These are phyloP conservation scores for Onchidella celtica DNA, from an alignment of 2,888 invertebrate genomes.

Conservation along the genomic window DNA sequence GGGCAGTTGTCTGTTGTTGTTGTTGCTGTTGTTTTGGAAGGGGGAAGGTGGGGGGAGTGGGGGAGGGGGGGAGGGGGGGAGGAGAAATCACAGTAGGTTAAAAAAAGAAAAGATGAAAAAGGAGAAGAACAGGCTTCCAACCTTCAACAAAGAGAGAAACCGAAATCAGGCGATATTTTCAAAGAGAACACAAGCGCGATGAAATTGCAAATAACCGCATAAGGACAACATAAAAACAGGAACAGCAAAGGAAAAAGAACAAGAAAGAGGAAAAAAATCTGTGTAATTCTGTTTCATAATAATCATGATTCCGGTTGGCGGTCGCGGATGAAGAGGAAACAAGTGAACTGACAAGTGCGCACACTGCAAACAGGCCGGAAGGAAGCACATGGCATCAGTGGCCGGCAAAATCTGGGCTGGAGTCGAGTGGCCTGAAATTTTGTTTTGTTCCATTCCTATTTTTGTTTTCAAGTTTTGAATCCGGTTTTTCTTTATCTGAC, in stretches of 20 bases:
- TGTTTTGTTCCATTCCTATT: too few species aligned
- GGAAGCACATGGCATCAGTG: constrained; percentile 27
- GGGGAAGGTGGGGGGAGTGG: not conserved
- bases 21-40: too few species aligned
- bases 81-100: not conserved
- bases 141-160: not conserved
- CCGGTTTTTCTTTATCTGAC: too few species aligned
- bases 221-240: not conserved
- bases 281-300: not conserved
- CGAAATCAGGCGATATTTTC: not conserved
- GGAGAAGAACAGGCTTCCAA: not conserved
- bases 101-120: not conserved
- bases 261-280: not conserved
- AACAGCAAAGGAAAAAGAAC: not conserved
- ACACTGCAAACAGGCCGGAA: constrained; percentile 1
- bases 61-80: too few species aligned
- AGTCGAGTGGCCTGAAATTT: too few species aligned
- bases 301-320: not conserved
- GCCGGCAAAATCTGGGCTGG: too few species aligned
- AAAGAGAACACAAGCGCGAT: not conserved
- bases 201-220: not conserved
- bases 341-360: constrained; percentile 8
- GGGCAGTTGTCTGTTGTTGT: too few species aligned
- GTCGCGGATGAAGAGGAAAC: not conserved
- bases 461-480: too few species aligned